A percentile compares a stretch with the other conserved stretches of the same genome.
These are phyloP conservation scores for Axea sp. DNA, from an alignment of 2,888 invertebrate genomes.

Conservation along the genomic window DNA sequence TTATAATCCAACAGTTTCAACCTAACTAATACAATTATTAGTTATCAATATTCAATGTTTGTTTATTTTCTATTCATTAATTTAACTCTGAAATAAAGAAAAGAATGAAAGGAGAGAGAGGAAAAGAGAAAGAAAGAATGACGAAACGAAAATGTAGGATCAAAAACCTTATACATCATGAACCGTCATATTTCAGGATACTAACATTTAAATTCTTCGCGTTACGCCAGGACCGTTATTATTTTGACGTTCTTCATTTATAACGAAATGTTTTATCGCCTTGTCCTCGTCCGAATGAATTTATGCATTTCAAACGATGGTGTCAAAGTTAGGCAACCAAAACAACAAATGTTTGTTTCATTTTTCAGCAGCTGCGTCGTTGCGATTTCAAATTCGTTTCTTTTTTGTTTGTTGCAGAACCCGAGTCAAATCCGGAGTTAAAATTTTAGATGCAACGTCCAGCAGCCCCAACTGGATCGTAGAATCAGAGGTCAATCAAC, in stretches of 20 bases:
- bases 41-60: no score
- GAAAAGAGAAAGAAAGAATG: no score
- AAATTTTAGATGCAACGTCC: slow-evolving; percentile 90
- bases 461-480: slow-evolving; percentile 91
- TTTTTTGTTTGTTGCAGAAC: slow-evolving; percentile 82
- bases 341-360: slow-evolving; percentile 15
- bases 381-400: slow-evolving; percentile 22
- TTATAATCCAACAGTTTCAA: no score
- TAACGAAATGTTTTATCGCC: slow-evolving; percentile 43
- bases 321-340: slow-evolving; percentile 16
- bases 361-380: slow-evolving; percentile 2
- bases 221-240: slow-evolving; percentile 30
- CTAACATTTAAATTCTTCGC: slow-evolving; percentile 39
- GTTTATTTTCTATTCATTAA: no score
- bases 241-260: slow-evolving; percentile 45
- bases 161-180: slow-evolving; percentile 32
- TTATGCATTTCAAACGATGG: slow-evolving; percentile 18
- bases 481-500: slow-evolving; percentile 90
- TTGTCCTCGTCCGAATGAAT: slow-evolving; percentile 12
- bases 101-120: no score
- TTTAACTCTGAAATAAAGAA: no score
- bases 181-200: slow-evolving; percentile 44
- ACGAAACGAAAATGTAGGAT: slow-evolving; percentile 12
- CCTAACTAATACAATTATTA: no score
- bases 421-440: slow-evolving; percentile 92